Base-by-base conservation (phyloP, 2,113 vertebrate genomes). In the Neolamprologus kungweensis region DNA sequence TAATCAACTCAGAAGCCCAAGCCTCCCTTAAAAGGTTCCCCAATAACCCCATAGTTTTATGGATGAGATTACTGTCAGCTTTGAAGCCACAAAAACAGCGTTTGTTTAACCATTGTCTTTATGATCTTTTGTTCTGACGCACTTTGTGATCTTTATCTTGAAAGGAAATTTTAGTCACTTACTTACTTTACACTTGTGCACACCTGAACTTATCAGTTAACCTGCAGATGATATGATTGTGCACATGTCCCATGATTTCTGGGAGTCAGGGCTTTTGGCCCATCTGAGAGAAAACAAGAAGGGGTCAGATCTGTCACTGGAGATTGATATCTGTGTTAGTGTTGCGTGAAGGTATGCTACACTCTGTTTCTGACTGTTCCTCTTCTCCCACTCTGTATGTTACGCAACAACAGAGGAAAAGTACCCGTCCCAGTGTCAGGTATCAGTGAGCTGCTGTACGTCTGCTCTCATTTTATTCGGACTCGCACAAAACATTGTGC, bases 401-500 rank as follows among this genome's bases (percentile, higher is more conserved):
- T 95, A 93, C 21, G 17, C 90, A 92, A 94, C 71, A 88, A 79
- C 33, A 8, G 5, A 82, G 84, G 53, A 93, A 90, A 90, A 93
- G 85, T 40, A 57, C 90, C 42, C 79, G 33, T 75, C 68, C 89
- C 82, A 40, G 92, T 89, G 87, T 93, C 91, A 87, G 80, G 85
- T 89, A 87, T 90, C 89, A 80, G 73, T 47, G 85, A 26, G 14
- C 53, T 81, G 85, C 87, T 55, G 82, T 87, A 57, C 2, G 90
- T 90, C 90, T 92, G 89, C 82, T 92, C 89, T 90, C 82, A 37
- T 91, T 93, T 89, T 92, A 88, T 35, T 54, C 54, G 33, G 87
- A 23, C 50, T 86, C 55, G 81, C 84, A 89, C 75, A 91, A 89
- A 94, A 92, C 80, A 92, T 93, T 95, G 94, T 88, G 92, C 84